Evolutionary conservation across 2,113 vertebrate species (phyloP).

Genomic region (Trinectes maculatus): DNA sequence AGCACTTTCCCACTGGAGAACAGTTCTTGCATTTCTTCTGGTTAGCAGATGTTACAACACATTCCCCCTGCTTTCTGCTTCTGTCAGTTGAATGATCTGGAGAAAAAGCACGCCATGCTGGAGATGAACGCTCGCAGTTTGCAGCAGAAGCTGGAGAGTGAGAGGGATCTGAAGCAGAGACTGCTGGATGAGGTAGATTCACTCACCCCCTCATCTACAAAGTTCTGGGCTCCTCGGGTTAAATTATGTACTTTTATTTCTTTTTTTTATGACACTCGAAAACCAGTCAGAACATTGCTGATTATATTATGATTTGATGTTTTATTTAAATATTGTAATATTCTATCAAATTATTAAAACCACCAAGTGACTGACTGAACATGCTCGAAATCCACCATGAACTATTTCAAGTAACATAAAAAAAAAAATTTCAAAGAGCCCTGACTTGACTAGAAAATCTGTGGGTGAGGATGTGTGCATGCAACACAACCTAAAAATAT

Average conservation of each 20-base stretch:
- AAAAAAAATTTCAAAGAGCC: background rate
- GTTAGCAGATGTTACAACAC: background rate
- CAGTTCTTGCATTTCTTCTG: background rate
- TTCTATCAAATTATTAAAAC: no score
- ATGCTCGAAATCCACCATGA: slow-evolving; percentile 1
- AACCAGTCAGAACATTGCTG: no score
- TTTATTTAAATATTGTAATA: no score
- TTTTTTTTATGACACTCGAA: no score
- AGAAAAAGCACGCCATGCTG: slow-evolving; percentile 98
- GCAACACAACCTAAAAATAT: background rate
- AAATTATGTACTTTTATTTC: no score
- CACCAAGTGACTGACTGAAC: no score
- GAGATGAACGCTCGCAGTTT: slow-evolving; percentile 97
- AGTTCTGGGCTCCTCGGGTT: background rate
- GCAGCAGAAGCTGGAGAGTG: slow-evolving; percentile 97
- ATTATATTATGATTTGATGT: no score
- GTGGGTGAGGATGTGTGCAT: background rate
- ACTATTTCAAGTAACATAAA: background rate
- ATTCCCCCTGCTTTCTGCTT: slow-evolving; percentile 9
- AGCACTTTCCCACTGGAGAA: slow-evolving; percentile 35
- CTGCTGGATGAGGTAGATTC: slow-evolving; percentile 92
- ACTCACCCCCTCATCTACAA: background rate
- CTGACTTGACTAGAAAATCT: background rate
- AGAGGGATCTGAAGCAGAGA: slow-evolving; percentile 95
- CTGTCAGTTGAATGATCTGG: slow-evolving; percentile 90